Evolutionary conservation across 1,140 invertebrate genomes (phyloP), one percentile per base, ranked within the genome.

Genomic region (Aporrectodea caliginosa): DNA sequence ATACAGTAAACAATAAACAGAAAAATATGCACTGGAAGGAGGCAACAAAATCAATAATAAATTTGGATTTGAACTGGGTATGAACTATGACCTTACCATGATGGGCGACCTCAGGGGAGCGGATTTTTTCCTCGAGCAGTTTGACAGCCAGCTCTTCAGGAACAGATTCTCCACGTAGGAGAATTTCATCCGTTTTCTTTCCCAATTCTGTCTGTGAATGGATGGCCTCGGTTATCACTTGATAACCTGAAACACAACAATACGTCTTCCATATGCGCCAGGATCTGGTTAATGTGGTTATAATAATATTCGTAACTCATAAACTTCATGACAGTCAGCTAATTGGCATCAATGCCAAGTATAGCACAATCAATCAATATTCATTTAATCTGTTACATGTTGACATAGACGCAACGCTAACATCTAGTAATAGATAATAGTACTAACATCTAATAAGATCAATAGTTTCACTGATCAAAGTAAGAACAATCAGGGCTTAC

Each of bases 91-190:
- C n/a, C n/a, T 12, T 78, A 87, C 87, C 88, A 84, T 87, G 87
- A 83, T 88, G 87, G 68, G 84, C 85, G 30, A 89, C 88, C 82
- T 89, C 87, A 27, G 86, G 86, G 1, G 87, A 88, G 73, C 88
- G 85, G 27, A 89, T 82, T 84, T 89, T 89, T 16, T 88, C 84
- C 74, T 88, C 84, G 2, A 89, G 81, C 83, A 88, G 84, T 79
- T 87, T 85, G 6, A 86, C 81, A 1, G 86, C 85, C 80, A 88
- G 84, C 22, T 86, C 84, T 80, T 88, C 87, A 35, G 86, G 82
- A 33, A 89, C 82, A 22, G 86, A 83, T 79, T 88, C 87, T 32
- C 88, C 88, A 71, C 84, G 83, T 6, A 81, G 70, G 35, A 89
- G 80, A 68, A 88, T 84, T 72, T 88, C 85, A n/a, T 81, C 74